phyloP scores from a whole-genome alignment of 1,140 invertebrate species.

The Caenorhabditis briggsae region DNA sequence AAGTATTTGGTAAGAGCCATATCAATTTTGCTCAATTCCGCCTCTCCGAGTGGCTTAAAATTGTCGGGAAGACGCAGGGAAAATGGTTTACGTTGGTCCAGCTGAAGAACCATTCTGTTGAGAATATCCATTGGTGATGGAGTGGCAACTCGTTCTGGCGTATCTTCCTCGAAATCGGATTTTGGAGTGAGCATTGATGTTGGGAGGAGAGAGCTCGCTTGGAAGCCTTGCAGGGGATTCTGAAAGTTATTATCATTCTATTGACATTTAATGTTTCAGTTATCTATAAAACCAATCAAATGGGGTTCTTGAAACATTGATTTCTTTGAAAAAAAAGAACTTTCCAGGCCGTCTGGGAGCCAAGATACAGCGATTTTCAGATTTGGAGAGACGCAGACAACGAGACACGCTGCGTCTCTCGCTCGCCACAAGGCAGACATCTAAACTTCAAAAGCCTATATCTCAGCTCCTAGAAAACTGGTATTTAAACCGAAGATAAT shows the following conservation, averaged over 20 bases:
- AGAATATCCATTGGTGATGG: constrained; percentile 25
- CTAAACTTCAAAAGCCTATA: too few relatives aligned
- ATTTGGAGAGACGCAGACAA: too few relatives aligned
- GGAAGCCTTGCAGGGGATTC: neutral
- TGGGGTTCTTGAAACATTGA: too few relatives aligned
- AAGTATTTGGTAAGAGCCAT: neutral
- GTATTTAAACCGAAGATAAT: too few relatives aligned
- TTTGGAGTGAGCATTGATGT: neutral
- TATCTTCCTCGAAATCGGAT: neutral
- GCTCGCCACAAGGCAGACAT: too few relatives aligned
- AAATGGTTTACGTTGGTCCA: neutral
- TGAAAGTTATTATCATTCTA: neutral
- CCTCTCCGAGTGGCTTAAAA: neutral
- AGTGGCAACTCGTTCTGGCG: neutral
- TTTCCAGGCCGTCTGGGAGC: too few relatives aligned
- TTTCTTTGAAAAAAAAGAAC: too few relatives aligned
- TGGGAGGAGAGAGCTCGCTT: neutral
- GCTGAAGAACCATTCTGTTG: neutral
- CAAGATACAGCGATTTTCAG: too few relatives aligned
- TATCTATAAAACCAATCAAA: too few relatives aligned
- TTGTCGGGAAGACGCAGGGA: neutral
- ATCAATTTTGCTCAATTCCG: neutral
- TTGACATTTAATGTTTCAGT: too few relatives aligned
- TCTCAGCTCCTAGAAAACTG: neutral
- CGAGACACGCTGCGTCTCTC: too few relatives aligned